Evolutionary conservation across 2,113 vertebrate genomes (phyloP).

Genomic region (Sander vitreus): DNA sequence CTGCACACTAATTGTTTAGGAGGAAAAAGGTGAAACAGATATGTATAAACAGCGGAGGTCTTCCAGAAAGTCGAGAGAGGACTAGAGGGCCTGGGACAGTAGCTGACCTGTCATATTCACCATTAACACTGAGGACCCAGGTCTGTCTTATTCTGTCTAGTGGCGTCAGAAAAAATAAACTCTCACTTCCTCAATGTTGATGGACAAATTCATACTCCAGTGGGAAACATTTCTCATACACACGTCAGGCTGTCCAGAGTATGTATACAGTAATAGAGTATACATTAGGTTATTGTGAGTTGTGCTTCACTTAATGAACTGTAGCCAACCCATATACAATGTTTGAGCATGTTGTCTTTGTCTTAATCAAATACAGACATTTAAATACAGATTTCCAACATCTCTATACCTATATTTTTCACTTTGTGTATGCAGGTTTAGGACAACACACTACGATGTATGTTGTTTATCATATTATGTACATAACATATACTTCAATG

Average conservation of each 20-base stretch:
- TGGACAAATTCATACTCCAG: slow-evolving; percentile 61
- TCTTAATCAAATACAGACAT: neutral
- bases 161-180: slow-evolving; percentile 79
- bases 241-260: neutral
- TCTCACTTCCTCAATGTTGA: slow-evolving; percentile 71
- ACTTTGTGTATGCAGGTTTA: neutral
- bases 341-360: neutral
- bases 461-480: neutral
- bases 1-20: slow-evolving; percentile 70
- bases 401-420: neutral
- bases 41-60: slow-evolving; percentile 72
- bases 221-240: slow-evolving; percentile 66
- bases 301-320: neutral
- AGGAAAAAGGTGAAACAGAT: slow-evolving; percentile 83
- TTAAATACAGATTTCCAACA: neutral
- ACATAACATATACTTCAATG: neutral
- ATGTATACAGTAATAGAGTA: neutral
- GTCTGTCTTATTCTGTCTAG: slow-evolving; percentile 60
- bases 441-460: neutral
- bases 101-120: slow-evolving; percentile 68
- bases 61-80: slow-evolving; percentile 47
- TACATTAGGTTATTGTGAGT: neutral
- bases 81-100: slow-evolving; percentile 69
- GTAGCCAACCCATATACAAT: neutral
- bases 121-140: slow-evolving; percentile 56